Evolutionary conservation across 2,797 vertebrate genomes (phyloP).

Genomic region (Syndactyla subalaris): DNA sequence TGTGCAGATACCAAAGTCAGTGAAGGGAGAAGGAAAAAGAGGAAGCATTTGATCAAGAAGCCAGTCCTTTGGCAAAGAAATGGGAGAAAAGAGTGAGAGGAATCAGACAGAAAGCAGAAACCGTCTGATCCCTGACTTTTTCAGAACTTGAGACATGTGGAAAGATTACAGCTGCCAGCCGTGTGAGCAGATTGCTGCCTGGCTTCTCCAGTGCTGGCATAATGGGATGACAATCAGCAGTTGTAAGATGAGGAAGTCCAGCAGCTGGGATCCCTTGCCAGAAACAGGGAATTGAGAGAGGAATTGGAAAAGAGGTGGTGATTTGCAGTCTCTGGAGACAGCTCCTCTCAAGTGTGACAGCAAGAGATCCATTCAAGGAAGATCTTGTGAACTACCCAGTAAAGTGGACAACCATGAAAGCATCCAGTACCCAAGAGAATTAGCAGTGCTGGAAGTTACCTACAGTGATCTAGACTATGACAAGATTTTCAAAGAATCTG

Average conservation of each 20-base stretch:
- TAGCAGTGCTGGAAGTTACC: background rate
- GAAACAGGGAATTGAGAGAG: background rate
- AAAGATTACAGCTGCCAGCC: background rate
- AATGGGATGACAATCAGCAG: background rate
- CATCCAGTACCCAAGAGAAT: background rate
- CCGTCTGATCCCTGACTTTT: background rate
- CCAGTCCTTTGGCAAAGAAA: background rate
- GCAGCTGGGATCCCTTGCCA: background rate
- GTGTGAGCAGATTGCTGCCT: background rate
- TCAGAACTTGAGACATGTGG: background rate
- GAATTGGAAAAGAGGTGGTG: background rate
- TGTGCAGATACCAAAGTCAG: background rate
- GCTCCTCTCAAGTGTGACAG: background rate
- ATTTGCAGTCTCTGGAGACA: background rate
- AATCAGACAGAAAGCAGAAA: background rate
- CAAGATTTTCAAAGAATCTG: background rate
- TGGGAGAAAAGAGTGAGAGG: background rate
- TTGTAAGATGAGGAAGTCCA: background rate
- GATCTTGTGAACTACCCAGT: background rate
- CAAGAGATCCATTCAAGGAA: background rate
- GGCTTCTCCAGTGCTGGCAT: too few species aligned
- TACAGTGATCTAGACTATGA: background rate
- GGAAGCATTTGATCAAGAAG: background rate
- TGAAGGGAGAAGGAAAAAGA: background rate
- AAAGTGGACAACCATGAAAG: background rate